A percentile compares a stretch with the other conserved stretches of the same genome.
Conservation (phyloP, 2,888 invertebrate genomes). For the Perdita meconis region DNA sequence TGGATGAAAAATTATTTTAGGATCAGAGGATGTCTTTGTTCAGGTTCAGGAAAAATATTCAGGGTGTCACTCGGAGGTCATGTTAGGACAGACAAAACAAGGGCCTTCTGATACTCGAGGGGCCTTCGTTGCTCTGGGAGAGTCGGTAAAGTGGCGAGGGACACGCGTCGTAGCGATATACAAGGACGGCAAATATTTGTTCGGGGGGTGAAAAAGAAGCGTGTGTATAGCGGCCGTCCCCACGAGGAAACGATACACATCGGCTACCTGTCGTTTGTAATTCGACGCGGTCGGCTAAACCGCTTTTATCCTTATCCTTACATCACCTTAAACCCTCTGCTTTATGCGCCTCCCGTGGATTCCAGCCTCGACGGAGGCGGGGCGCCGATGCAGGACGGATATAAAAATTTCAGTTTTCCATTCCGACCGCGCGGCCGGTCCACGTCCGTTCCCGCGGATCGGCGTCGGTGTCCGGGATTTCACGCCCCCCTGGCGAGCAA, state of each 20-base stretch:
- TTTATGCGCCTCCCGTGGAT: slow-evolving; percentile 60
- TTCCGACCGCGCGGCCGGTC: slow-evolving; percentile 15
- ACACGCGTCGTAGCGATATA: slow-evolving; percentile 50
- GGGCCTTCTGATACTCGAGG: slow-evolving; percentile 32
- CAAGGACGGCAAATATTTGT: slow-evolving; percentile 61
- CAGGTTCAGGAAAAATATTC: too few species aligned
- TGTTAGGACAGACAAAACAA: slow-evolving; percentile 33
- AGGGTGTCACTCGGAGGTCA: not conserved
- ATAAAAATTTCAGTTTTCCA: slow-evolving; percentile 60
- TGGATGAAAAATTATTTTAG: too few species aligned
- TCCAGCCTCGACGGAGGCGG: slow-evolving; percentile 1
- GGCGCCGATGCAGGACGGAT: slow-evolving; percentile 7
- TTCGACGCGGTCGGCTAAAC: slow-evolving; percentile 52
- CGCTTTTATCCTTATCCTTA: slow-evolving; percentile 68
- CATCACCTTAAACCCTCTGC: slow-evolving; percentile 53
- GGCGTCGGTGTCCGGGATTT: slow-evolving; percentile 20
- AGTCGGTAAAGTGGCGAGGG: slow-evolving; percentile 47
- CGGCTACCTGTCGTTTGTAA: slow-evolving; percentile 47
- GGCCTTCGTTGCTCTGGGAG: slow-evolving; percentile 35
- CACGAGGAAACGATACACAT: slow-evolving; percentile 31
- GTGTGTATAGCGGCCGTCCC: not conserved
- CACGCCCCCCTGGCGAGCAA: not conserved
- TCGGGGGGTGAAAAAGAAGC: slow-evolving; percentile 29
- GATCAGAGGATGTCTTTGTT: too few species aligned
- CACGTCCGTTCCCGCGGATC: not conserved